Evolutionary conservation across 2,888 invertebrate genomes (phyloP), one percentile per base, ranked within the genome.

Genomic region (Trichogramma dendrolimi): DNA sequence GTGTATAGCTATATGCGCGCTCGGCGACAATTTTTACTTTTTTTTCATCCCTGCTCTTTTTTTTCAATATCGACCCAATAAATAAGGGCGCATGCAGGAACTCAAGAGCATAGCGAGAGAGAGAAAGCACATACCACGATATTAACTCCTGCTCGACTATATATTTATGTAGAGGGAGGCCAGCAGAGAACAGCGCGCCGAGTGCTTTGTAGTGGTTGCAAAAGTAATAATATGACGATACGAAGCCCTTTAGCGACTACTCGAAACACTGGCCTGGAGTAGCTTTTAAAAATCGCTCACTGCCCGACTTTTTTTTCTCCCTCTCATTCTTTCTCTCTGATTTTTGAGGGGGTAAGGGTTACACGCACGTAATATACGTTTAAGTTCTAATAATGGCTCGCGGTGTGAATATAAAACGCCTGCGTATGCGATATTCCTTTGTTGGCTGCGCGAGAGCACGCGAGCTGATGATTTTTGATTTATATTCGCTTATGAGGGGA

Each of bases 311-410:
- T n/a, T 50, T 10, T 8, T 51, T 42, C 55, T 43, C 40, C 43
- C 11, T 7, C n/a, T 48, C 46, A 43, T 57, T 40, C 48, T 48
- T n/a, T 39, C 11, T 40, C 41, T 5, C 14, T 50, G 4, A 4
- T 14, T 27, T 27, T 27, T 27, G 27, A 27, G 27, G 27, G 27
- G 27, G 27, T 27, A 27, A 27, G 27, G 27, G 27, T 50, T 50
- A 14, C 4, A 6, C 7, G 6, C 27, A 38, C n/a, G 51, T 63
- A 60, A 63, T 57, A 60, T 60, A 58, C 55, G 48, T 55, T 61
- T 63, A 61, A 58, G 49, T 60, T 55, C 54, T 63, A 59, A 63
- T 54, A 60, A 60, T 60, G 47, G 54, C 48, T 27, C 27, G 27
- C 27, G 2, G 27, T 27, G 27, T 27, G 27, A 27, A 27, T 27